These are phyloP conservation scores for Thaleichthys pacificus DNA, from an alignment of 2,797 vertebrate species.

Conservation along the genomic window DNA sequence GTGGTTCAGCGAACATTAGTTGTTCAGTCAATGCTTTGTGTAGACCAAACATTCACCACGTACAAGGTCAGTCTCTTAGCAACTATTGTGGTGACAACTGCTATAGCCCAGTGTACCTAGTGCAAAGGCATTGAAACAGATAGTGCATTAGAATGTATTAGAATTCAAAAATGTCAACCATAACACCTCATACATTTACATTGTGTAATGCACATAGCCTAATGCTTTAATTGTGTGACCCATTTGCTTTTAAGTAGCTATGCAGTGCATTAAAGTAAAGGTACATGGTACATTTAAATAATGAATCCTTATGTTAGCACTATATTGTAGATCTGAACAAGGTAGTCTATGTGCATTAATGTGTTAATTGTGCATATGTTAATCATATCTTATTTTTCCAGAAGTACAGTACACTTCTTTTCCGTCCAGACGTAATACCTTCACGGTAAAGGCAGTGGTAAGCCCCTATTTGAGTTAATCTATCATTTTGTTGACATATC, in stretches of 20 bases:
- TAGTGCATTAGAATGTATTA: too few relatives aligned
- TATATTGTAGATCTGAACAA: background rate
- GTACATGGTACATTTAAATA: too few relatives aligned
- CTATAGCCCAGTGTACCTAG: too few relatives aligned
- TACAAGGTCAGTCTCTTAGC: constrained; percentile 8
- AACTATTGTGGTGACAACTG: background rate
- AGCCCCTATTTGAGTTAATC: background rate
- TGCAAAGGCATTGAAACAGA: background rate
- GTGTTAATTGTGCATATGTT: too few relatives aligned
- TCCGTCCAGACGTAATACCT: background rate
- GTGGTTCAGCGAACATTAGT: background rate
- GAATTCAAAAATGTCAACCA: too few relatives aligned
- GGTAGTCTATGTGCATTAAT: too few relatives aligned
- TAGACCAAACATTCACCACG: background rate
- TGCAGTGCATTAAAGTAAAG: background rate
- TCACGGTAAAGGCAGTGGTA: background rate
- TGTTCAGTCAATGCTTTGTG: background rate
- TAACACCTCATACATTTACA: background rate
- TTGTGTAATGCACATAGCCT: background rate
- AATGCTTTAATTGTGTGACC: background rate
- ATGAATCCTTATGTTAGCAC: background rate
- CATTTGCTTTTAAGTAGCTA: background rate
- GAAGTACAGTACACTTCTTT: background rate
- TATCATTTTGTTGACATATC: background rate
- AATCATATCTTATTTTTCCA: too few relatives aligned